A percentile compares a stretch with the other conserved stretches of the same genome.
These are phyloP conservation scores for Pelodiscus sinensis DNA, from an alignment of 2,113 vertebrate species.

Conservation along the genomic window DNA sequence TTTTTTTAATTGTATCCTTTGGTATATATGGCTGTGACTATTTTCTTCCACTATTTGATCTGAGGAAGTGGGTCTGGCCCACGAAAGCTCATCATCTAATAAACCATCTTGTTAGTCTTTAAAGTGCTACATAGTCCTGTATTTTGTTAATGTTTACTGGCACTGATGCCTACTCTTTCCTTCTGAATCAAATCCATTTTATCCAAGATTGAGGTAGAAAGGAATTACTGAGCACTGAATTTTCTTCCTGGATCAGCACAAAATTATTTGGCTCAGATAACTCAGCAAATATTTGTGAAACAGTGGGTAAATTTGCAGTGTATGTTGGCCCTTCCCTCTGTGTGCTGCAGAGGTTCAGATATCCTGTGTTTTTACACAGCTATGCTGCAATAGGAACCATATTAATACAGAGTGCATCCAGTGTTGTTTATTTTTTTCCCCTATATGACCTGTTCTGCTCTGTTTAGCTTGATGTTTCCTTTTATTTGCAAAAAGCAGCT, in stretches of 20 bases:
- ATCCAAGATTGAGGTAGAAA: constrained; percentile 53
- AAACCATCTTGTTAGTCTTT: too few species aligned
- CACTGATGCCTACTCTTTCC: constrained; percentile 54
- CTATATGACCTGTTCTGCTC: neutral
- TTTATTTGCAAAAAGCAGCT: constrained; percentile 11
- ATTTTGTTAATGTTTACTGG: constrained; percentile 44
- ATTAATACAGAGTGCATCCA: neutral
- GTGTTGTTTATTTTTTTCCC: neutral
- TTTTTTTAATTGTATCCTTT: too few species aligned
- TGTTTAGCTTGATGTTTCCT: neutral
- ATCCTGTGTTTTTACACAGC: constrained; percentile 18
- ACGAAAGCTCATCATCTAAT: too few species aligned
- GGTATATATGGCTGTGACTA: too few species aligned
- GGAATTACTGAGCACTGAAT: constrained; percentile 53
- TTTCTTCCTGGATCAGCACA: constrained; percentile 71
- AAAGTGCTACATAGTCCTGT: too few species aligned
- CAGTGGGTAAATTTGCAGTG: constrained; percentile 75
- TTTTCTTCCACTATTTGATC: too few species aligned
- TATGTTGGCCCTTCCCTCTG: constrained; percentile 61
- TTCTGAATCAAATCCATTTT: constrained; percentile 58
- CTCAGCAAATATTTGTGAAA: constrained; percentile 79
- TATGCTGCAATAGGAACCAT: constrained; percentile 15
- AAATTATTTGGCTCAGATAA: constrained; percentile 76
- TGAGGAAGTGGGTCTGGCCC: too few species aligned
- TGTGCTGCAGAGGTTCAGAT: constrained; percentile 45